Evolutionary conservation across 2,113 vertebrate species (phyloP), one percentile per base, ranked within the genome.

Genomic region (Callaeas wilsoni): DNA sequence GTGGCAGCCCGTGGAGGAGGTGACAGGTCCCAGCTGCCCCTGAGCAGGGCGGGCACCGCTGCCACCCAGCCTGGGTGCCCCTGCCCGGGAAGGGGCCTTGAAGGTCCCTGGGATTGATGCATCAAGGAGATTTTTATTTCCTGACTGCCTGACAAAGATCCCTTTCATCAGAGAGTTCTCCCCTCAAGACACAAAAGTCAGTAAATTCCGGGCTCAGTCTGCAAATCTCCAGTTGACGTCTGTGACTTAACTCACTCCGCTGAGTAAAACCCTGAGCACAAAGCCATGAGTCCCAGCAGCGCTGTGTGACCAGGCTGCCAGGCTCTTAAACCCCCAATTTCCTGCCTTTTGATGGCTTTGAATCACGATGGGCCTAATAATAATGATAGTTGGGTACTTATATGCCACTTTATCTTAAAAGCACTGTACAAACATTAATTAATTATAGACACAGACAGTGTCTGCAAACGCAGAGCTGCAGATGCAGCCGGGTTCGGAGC

Each of bases 391-490:
- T 42, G 93, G 93, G 93, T 84, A 86, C 85, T 96, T 96, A 70
- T 4, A 55, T 42, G 78, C 81, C 90, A 88, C 87, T 96, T 96
- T 96, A 95, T 94, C 95, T 90, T 90, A 91, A 94, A 94, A 94
- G 92, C 92, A 33, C 92, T 75, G 85, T 84, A 29, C 92, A 96
- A 93, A 96, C 90, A 95, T 92, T 93, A 87, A 94, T 96, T 95
- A 94, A 95, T 96, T 90, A 89, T 20, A 94, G 93, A 88, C 87
- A n/a, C 95, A 94, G 92, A 4, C 53, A 39, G 62, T 1, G 90
- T 39, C 84, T 91, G 94, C 59, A 13, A 42, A 63, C n/a, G 85
- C 7, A 16, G 69, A 39, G 87, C 94, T 81, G 90, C 92, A 88
- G 94, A 90, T 85, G 87, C 71, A 19, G 33, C 3, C 5, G 18